Conservation (phyloP, 53 echinoderm and acorn worm species). For the Apostichopus leukothele region DNA sequence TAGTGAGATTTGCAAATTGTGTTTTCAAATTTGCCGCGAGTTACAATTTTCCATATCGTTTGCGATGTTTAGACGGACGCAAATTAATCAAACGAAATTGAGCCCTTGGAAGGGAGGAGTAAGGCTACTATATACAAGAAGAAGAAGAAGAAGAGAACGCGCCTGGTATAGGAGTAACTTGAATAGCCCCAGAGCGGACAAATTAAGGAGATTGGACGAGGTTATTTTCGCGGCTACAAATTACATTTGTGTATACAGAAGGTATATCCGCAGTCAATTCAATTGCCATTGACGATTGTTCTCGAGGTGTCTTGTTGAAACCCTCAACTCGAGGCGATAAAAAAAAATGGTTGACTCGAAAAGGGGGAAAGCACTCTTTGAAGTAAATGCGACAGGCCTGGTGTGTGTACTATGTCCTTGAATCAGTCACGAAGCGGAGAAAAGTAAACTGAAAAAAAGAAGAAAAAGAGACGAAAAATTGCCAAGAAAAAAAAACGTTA, state of each 20-base stretch:
- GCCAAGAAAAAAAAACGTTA: too few relatives aligned
- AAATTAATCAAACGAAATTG: constrained; percentile 51
- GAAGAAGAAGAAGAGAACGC: constrained; percentile 11
- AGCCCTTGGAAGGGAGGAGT: constrained; percentile 27
- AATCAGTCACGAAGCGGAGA: background rate
- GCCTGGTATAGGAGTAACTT: background rate
- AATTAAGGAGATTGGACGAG: constrained; percentile 52
- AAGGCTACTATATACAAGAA: background rate
- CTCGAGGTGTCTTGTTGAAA: constrained; percentile 31
- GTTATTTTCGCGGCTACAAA: constrained; percentile 53
- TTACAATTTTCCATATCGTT: constrained; percentile 57
- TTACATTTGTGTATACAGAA: constrained; percentile 51
- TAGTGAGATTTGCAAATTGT: constrained; percentile 49
- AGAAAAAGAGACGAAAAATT: too few relatives aligned
- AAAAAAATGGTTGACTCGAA: background rate
- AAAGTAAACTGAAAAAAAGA: background rate
- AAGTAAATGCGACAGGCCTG: background rate
- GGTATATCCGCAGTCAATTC: constrained; percentile 45
- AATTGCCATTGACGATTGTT: constrained; percentile 47
- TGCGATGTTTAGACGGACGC: constrained; percentile 50
- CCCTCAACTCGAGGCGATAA: constrained; percentile 1
- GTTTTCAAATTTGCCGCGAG: constrained; percentile 54
- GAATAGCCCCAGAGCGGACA: constrained; percentile 36
- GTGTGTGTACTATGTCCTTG: background rate
- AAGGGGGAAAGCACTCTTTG: constrained; percentile 38